Evolutionary conservation across 2,888 invertebrate species (phyloP), one percentile per base, ranked within the genome.

Genomic region (Rhaphigaster nebulosa): DNA sequence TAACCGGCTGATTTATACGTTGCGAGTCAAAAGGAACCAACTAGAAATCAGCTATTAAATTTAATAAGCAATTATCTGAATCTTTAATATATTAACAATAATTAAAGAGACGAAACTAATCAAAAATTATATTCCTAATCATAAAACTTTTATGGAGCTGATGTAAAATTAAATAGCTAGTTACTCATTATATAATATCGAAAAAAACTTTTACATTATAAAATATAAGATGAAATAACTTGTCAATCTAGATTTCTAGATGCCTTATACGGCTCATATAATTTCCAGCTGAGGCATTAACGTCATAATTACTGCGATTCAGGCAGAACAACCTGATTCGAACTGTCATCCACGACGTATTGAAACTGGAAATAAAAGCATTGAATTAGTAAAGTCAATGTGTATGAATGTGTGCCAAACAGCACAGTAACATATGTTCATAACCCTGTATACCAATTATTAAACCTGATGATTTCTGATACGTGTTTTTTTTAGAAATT

Each of bases 301-400:
- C 45, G 23, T 84, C 84, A 84, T 45, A 84, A 84, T 84, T 84
- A 84, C 84, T 45, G 45, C 41, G 45, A 84, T 26, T 45, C n/a
- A 41, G 34, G 41, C 20, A 1, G 34, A 8, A 20, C 23, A 41
- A 15, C 6, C 13, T 45, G 45, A 45, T 45, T 45, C 26, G 10
- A 84, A 41, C 41, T 84, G 84, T 84, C 84, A 84, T 84, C 20
- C 45, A n/a, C 0, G 4, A 18, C 50, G n/a, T 50, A 50, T 84
- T 45, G 45, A n/a, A 84, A n/a, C n/a, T 84, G n/a, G 20, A n/a
- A 84, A 84, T 45, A 45, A 84, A 84, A 45, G 26, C 41, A 45
- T 50, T 84, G 84, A 84, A 84, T 84, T 84, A 84, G 41, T 84
- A 41, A 84, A 45, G 45, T 84, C 45, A 45, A 84, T 84, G n/a